Conservation (phyloP, 1,140 invertebrate genomes). For the Tigriopus japonicus region DNA sequence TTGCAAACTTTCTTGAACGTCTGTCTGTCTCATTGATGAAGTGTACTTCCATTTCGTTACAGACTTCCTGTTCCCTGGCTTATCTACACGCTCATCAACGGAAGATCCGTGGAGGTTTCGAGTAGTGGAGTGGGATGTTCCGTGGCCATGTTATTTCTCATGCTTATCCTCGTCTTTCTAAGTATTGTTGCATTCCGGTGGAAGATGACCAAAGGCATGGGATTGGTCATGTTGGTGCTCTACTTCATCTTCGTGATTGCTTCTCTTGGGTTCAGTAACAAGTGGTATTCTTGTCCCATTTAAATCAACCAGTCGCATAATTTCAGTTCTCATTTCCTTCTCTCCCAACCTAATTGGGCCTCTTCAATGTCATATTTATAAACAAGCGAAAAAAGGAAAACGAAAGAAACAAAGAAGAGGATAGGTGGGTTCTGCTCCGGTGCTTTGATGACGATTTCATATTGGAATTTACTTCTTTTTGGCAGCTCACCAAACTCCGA, state of each 20-base stretch:
- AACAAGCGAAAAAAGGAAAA: too few species aligned
- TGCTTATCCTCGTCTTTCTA: slow-evolving; percentile 85
- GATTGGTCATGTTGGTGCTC: slow-evolving; percentile 85
- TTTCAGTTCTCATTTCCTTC: too few species aligned
- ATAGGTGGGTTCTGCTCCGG: too few species aligned
- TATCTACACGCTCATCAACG: slow-evolving; percentile 62
- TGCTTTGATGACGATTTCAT: too few species aligned
- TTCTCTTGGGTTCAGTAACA: slow-evolving; percentile 50
- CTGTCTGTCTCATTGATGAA: neutral
- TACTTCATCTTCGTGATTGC: slow-evolving; percentile 89
- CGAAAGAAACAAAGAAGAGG: too few species aligned
- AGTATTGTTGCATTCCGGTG: slow-evolving; percentile 88
- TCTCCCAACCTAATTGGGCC: too few species aligned
- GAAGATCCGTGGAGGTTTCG: slow-evolving; percentile 55
- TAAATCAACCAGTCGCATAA: neutral
- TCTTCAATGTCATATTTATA: too few species aligned
- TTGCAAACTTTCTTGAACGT: neutral
- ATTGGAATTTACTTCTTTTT: too few species aligned
- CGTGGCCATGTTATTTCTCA: slow-evolving; percentile 78
- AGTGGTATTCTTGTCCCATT: neutral
- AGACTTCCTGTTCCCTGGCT: slow-evolving; percentile 12
- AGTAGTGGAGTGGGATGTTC: slow-evolving; percentile 91
- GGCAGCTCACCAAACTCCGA: too few species aligned
- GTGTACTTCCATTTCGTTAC: neutral
- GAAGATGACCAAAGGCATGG: slow-evolving; percentile 88